Percentiles rank a stretch among this genome's conserved stretches.
Conservation (phyloP, 35 echinoderm and acorn worm species). For the Chiridota heheva region DNA sequence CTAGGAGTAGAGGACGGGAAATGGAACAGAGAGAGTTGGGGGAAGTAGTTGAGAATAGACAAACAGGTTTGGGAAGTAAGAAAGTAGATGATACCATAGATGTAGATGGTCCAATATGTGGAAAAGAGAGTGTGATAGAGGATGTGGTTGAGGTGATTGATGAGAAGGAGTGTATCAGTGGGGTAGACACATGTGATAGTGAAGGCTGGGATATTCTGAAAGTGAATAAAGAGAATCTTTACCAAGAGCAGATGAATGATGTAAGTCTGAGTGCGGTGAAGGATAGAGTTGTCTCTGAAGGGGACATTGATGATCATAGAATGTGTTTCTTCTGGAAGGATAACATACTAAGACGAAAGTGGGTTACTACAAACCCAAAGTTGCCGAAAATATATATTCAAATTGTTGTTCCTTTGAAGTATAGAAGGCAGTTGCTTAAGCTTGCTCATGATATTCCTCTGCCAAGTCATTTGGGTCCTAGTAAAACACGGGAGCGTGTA, state of each 20-base stretch:
- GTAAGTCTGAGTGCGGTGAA: neutral
- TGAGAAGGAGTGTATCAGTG: no score
- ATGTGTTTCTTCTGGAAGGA: constrained; percentile 31
- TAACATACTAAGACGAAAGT: neutral
- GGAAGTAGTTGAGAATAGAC: no score
- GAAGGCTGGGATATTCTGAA: neutral
- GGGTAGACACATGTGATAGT: no score
- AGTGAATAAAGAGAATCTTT: neutral
- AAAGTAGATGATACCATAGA: no score
- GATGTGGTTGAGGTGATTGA: no score
- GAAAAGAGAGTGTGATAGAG: no score
- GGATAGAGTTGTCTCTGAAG: constrained; percentile 11
- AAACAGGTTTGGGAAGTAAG: no score
- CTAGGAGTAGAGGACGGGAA: no score
- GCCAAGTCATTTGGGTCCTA: constrained; percentile 11
- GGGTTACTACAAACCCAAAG: neutral
- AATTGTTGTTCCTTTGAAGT: neutral
- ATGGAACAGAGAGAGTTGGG: no score
- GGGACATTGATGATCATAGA: neutral
- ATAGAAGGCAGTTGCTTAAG: neutral
- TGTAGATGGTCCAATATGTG: no score
- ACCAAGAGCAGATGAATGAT: neutral
- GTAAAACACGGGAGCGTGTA: constrained; percentile 5
- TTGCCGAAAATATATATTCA: neutral
- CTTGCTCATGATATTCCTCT: neutral